These are phyloP conservation scores for Chelon auratus DNA, from an alignment of 2,797 vertebrate species.

Conservation along the genomic window DNA sequence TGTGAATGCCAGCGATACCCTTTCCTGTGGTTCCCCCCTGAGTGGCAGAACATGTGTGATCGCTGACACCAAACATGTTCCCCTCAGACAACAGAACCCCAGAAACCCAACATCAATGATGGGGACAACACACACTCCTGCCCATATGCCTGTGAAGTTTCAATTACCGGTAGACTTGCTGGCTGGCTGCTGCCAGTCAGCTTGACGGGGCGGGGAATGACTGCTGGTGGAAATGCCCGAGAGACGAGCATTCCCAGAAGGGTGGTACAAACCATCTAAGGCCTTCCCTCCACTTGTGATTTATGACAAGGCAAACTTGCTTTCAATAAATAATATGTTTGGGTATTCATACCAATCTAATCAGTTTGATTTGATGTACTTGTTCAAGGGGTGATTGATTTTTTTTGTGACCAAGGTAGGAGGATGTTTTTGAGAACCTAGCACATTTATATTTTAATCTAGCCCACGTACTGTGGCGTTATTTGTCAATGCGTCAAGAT, in stretches of 20 bases:
- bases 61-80: constrained; percentile 68
- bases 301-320: not conserved
- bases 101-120: constrained; percentile 62
- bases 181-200: constrained; percentile 69
- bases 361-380: not conserved
- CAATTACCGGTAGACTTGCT: constrained; percentile 75
- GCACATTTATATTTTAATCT: no score
- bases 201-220: constrained; percentile 55
- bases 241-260: constrained; percentile 50
- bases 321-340: not conserved
- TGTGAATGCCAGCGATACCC: not conserved
- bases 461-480: no score
- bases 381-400: no score
- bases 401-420: no score
- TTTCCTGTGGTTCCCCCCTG: constrained; percentile 27
- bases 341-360: not conserved
- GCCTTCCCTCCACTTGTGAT: not conserved
- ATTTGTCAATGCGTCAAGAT: no score
- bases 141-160: constrained; percentile 71
- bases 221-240: constrained; percentile 41
- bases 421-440: no score
- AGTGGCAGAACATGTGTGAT: constrained; percentile 76
- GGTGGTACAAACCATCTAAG: constrained; percentile 17
- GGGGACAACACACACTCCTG: constrained; percentile 62
- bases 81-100: constrained; percentile 67